Evolutionary conservation across 2,113 vertebrate species (phyloP).

Genomic region (Epinephelus moara): DNA sequence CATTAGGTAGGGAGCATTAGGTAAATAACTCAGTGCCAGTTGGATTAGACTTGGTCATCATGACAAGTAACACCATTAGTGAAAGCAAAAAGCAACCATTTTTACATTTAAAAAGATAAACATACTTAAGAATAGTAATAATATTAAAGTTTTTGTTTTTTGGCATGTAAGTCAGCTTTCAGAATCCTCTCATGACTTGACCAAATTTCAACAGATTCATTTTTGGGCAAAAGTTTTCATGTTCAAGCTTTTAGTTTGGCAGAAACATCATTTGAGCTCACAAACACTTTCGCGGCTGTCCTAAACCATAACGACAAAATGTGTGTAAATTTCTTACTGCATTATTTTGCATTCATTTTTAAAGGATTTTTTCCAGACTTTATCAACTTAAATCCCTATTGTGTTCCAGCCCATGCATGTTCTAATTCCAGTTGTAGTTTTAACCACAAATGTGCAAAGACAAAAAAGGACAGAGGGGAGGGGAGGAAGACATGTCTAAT

Average conservation of each 20-base stretch:
- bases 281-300: not conserved
- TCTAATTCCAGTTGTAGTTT: not conserved
- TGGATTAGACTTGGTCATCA: constrained; percentile 1
- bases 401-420: not conserved
- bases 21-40: constrained; percentile 33
- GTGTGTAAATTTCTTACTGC: not conserved
- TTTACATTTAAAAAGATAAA: not conserved
- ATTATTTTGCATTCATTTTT: not conserved
- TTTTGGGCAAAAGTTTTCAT: not conserved
- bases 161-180: not conserved
- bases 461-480: not conserved
- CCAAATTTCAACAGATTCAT: not conserved
- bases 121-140: too few species aligned
- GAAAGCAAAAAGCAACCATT: not conserved
- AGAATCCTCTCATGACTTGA: not conserved
- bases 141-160: too few species aligned
- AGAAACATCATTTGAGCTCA: not conserved
- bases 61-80: not conserved
- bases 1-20: constrained; percentile 14
- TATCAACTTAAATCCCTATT: not conserved
- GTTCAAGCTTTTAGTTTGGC: not conserved
- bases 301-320: not conserved
- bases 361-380: not conserved
- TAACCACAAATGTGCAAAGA: constrained; percentile 18
- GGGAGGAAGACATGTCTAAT: constrained; percentile 32